Evolutionary conservation across 35 echinoderm and acorn worm species (phyloP).

Genomic region (Holothuria glaberrima): DNA sequence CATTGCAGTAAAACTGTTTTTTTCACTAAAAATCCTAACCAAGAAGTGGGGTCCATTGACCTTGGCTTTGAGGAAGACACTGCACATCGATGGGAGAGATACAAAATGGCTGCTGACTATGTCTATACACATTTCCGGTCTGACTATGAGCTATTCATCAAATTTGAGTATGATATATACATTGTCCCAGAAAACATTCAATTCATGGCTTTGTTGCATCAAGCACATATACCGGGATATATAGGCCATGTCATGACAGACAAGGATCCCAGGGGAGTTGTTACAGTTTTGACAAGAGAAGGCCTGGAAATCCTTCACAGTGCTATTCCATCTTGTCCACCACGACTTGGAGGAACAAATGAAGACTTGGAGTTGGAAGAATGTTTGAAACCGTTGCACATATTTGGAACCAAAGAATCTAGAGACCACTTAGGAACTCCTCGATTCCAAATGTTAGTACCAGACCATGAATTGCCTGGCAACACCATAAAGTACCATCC

Average conservation of each 20-base stretch:
- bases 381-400: conserved; percentile 61
- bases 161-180: conserved; percentile 67
- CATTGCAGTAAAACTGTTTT: conserved; percentile 83
- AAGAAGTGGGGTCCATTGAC: conserved; percentile 18
- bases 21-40: conserved; percentile 36
- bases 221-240: conserved; percentile 71
- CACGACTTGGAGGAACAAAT: conserved; percentile 44
- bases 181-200: conserved; percentile 81
- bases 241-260: conserved; percentile 73
- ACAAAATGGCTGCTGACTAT: conserved; percentile 52
- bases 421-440: conserved; percentile 52
- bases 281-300: conserved; percentile 65
- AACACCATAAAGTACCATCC: conserved; percentile 46
- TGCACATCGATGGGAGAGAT: conserved; percentile 52
- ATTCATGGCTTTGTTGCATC: conserved; percentile 72
- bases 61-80: conserved; percentile 51
- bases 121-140: conserved; percentile 51
- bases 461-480: conserved; percentile 72
- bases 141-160: conserved; percentile 87
- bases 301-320: conserved; percentile 57
- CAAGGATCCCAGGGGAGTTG: conserved; percentile 52
- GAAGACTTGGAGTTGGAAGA: conserved; percentile 77
- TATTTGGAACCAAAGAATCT: conserved; percentile 55
- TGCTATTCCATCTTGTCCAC: conserved; percentile 47
- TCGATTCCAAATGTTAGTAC: conserved; percentile 80